A percentile compares a stretch with the other conserved stretches of the same genome.
Evolutionary conservation across 2,888 invertebrate species (phyloP).

Genomic region (Erebia ligea): DNA sequence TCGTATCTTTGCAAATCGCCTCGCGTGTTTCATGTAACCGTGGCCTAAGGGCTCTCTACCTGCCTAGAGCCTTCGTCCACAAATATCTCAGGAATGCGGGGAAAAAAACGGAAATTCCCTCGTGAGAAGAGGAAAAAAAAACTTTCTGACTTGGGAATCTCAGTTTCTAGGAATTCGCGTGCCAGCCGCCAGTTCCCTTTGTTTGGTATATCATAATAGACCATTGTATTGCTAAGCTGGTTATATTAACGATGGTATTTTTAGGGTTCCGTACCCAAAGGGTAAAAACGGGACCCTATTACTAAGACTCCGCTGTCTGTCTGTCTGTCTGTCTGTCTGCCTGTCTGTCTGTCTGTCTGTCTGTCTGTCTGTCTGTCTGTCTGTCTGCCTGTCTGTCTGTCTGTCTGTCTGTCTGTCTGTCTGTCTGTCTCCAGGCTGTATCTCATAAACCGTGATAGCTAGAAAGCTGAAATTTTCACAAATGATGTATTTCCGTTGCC

Average conservation of each 20-base stretch:
- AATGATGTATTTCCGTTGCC: too few relatives aligned
- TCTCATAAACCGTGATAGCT: too few relatives aligned
- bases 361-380: too few relatives aligned
- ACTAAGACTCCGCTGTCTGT: too few relatives aligned
- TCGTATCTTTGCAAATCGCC: neutral
- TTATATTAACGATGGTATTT: constrained; percentile 9
- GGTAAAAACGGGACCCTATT: too few relatives aligned
- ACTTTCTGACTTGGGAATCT: constrained; percentile 72
- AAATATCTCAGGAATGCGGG: constrained; percentile 74
- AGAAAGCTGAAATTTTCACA: too few relatives aligned
- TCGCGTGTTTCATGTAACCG: constrained; percentile 1
- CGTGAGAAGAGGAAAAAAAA: constrained; percentile 70
- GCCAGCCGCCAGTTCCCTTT: constrained; percentile 60
- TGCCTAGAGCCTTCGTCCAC: constrained; percentile 62
- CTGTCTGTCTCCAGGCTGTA: too few relatives aligned
- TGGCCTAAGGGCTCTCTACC: constrained; percentile 50
- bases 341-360: too few relatives aligned
- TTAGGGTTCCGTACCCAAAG: neutral
- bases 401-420: too few relatives aligned
- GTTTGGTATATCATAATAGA: constrained; percentile 56
- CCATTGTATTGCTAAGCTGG: constrained; percentile 48
- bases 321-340: too few relatives aligned
- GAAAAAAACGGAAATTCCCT: constrained; percentile 67
- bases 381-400: too few relatives aligned
- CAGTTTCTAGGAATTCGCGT: constrained; percentile 79